Percentiles rank a stretch among this genome's conserved stretches.
These are phyloP conservation scores for Ectemnius lituratus DNA, from an alignment of 2,888 invertebrate genomes.

Conservation along the genomic window DNA sequence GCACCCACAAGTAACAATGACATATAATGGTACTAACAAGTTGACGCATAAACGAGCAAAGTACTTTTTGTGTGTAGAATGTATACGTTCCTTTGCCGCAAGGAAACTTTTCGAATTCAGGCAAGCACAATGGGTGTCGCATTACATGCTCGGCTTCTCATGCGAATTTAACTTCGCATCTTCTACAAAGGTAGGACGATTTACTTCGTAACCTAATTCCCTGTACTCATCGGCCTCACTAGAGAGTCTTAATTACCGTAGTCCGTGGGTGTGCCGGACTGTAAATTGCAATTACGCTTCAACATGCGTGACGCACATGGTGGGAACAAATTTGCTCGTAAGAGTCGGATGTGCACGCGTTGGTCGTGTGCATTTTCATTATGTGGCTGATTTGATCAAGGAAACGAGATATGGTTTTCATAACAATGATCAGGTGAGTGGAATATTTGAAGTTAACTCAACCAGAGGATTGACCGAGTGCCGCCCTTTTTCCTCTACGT, in stretches of 20 bases:
- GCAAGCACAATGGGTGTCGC: slow-evolving; percentile 15
- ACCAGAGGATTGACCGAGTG: background rate
- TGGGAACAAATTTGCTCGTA: background rate
- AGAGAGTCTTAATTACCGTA: slow-evolving; percentile 53
- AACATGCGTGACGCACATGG: slow-evolving; percentile 56
- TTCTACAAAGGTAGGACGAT: slow-evolving; percentile 28
- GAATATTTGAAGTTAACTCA: slow-evolving; percentile 8
- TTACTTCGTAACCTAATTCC: slow-evolving; percentile 6
- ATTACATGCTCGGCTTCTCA: slow-evolving; percentile 46
- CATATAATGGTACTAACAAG: too few species aligned
- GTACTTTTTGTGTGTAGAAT: too few species aligned
- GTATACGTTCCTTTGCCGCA: background rate
- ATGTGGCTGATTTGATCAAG: slow-evolving; percentile 73
- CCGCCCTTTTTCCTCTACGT: too few species aligned
- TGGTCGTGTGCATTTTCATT: slow-evolving; percentile 66
- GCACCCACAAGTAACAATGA: too few species aligned
- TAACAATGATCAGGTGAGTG: too few species aligned
- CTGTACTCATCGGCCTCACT: background rate
- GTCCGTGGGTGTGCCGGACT: slow-evolving; percentile 51
- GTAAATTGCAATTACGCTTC: slow-evolving; percentile 65
- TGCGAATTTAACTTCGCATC: slow-evolving; percentile 17
- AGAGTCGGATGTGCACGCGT: slow-evolving; percentile 59
- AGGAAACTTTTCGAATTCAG: background rate
- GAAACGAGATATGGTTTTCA: slow-evolving; percentile 59
- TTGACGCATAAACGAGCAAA: too few species aligned